These are phyloP conservation scores for Melanotaenia maccullochi DNA, from an alignment of 2,797 vertebrate genomes.

Conservation along the genomic window DNA sequence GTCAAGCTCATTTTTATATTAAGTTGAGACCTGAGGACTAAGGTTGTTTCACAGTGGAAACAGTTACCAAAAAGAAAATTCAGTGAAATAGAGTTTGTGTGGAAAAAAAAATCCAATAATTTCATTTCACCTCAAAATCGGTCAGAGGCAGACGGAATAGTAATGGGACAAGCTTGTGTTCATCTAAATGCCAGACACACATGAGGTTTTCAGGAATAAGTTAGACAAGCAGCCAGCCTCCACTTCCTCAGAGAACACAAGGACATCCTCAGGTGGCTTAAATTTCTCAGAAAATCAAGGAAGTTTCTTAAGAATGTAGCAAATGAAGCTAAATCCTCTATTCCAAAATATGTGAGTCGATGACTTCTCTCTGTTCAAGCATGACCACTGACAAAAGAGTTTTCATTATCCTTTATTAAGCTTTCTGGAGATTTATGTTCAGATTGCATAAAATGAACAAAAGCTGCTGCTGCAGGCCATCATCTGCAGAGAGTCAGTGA, in stretches of 20 bases:
- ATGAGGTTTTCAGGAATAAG: slow-evolving; percentile 7
- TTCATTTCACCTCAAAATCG: not conserved
- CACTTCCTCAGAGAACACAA: not conserved
- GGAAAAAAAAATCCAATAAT: not conserved
- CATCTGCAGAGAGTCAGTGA: slow-evolving; percentile 35
- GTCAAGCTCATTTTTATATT: not conserved
- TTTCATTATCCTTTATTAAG: slow-evolving; percentile 15
- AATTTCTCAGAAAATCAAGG: not conserved
- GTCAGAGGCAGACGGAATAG: slow-evolving; percentile 1
- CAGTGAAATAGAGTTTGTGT: no score
- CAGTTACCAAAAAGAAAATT: no score
- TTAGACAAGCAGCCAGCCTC: slow-evolving; percentile 1
- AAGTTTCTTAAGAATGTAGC: not conserved
- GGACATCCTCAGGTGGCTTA: not conserved
- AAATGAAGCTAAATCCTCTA: not conserved
- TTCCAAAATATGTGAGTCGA: not conserved
- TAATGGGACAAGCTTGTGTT: not conserved
- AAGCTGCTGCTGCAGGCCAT: slow-evolving; percentile 18
- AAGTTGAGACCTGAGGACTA: no score
- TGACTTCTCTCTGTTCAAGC: not conserved
- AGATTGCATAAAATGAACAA: slow-evolving; percentile 13
- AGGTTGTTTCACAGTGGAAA: no score
- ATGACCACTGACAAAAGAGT: not conserved
- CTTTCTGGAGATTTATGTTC: slow-evolving; percentile 1
- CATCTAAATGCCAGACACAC: slow-evolving; percentile 28